Evolutionary conservation across 2,888 invertebrate species (phyloP).

Genomic region (Hymenopus coronatus): DNA sequence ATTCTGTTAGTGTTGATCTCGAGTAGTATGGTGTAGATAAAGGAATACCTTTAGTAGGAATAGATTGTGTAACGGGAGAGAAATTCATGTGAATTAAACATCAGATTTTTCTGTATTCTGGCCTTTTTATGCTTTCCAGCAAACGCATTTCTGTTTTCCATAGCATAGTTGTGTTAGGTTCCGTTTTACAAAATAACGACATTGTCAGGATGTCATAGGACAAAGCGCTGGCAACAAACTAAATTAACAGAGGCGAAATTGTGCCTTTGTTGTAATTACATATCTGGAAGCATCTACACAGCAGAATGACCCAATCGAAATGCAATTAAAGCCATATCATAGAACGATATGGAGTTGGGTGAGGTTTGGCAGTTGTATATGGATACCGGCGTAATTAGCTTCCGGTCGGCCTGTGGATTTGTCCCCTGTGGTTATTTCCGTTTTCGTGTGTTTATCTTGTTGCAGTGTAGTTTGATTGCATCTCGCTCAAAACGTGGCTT

Average conservation of each 20-base stretch:
- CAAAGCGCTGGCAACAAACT: neutral
- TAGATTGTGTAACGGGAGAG: too few species aligned
- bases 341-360: neutral
- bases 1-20: too few species aligned
- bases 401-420: neutral
- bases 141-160: neutral
- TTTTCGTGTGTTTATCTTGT: neutral
- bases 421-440: neutral
- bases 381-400: neutral
- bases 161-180: neutral
- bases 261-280: neutral
- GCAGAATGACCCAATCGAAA: neutral
- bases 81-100: too few species aligned
- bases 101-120: too few species aligned
- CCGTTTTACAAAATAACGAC: neutral
- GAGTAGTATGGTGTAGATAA: too few species aligned
- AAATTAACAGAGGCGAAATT: neutral
- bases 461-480: neutral
- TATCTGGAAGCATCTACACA: neutral
- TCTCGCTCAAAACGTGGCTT: neutral
- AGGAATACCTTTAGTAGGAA: too few species aligned
- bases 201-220: neutral
- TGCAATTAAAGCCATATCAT: neutral
- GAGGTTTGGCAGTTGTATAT: neutral
- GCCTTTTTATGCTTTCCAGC: too few species aligned